These are phyloP conservation scores for Ploceus nigricollis DNA, from an alignment of 2,113 vertebrate species.

Conservation along the genomic window DNA sequence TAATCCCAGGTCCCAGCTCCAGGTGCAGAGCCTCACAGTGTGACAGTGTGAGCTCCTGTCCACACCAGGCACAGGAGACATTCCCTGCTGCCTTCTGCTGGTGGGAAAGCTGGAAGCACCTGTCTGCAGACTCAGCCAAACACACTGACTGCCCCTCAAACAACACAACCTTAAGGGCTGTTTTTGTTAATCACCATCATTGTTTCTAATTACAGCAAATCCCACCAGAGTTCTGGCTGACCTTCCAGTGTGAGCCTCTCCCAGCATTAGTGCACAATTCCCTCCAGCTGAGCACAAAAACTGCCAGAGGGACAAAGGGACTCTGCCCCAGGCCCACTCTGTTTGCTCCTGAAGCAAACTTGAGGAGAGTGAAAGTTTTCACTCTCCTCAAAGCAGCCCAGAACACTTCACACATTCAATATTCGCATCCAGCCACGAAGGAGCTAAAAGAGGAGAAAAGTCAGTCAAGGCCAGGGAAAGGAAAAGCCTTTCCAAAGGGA, in stretches of 20 bases:
- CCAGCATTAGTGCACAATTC: not conserved
- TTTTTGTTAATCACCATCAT: not conserved
- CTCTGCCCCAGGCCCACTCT: not conserved
- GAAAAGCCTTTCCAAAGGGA: not conserved
- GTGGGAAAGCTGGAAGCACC: not conserved
- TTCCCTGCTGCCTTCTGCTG: not conserved
- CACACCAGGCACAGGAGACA: rapidly evolving
- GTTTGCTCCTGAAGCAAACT: not conserved
- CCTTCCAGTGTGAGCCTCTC: not conserved
- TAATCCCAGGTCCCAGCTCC: no score
- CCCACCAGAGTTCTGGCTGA: not conserved
- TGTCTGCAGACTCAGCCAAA: not conserved
- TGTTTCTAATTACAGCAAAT: not conserved
- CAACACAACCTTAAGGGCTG: not conserved
- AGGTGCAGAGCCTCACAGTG: not conserved
- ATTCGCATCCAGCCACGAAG: not conserved
- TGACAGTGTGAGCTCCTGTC: not conserved
- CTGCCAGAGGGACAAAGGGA: not conserved
- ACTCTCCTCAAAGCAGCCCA: not conserved
- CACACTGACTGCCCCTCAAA: not conserved
- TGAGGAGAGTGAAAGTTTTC: not conserved
- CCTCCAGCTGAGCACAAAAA: not conserved
- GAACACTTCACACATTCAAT: not conserved
- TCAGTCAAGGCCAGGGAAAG: not conserved
- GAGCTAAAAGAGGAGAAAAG: not conserved